These are phyloP conservation scores for Melanostigma gelatinosum DNA, from an alignment of 2,113 vertebrate species.

Conservation along the genomic window DNA sequence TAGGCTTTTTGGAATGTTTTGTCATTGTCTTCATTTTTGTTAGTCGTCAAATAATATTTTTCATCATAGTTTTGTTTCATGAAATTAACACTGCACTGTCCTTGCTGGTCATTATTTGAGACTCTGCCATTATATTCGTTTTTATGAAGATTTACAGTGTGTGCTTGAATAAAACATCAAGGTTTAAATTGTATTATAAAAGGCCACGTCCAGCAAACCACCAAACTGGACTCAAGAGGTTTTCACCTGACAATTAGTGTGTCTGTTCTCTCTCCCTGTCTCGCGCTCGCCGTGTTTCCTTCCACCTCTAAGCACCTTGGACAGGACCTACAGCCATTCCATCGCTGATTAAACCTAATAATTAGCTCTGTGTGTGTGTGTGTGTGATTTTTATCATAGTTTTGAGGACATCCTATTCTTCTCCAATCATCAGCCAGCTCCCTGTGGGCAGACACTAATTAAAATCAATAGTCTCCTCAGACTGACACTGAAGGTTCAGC, in stretches of 20 bases:
- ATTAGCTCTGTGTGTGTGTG: constrained; percentile 86
- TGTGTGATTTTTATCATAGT: constrained; percentile 90
- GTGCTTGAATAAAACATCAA: neutral
- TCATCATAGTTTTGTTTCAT: too few species aligned
- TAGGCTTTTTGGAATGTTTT: too few species aligned
- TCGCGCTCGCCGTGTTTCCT: constrained; percentile 50
- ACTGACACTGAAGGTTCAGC: constrained; percentile 69
- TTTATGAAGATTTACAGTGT: neutral
- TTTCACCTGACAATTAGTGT: constrained; percentile 7
- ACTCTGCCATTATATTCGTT: neutral
- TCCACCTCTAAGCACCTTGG: constrained; percentile 82
- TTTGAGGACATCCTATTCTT: constrained; percentile 89
- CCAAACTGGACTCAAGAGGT: neutral
- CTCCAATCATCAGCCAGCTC: constrained; percentile 93
- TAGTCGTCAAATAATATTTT: too few species aligned
- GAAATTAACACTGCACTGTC: neutral
- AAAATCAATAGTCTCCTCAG: constrained; percentile 99
- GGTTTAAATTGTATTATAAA: constrained; percentile 7
- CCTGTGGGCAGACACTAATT: constrained; percentile 97
- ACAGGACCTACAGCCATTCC: constrained; percentile 86
- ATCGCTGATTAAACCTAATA: constrained; percentile 92
- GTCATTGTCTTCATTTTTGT: too few species aligned
- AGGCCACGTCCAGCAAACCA: neutral
- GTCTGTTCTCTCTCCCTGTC: neutral
- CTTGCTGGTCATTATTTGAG: neutral